Evolutionary conservation across 2,888 invertebrate genomes (phyloP), one percentile per base, ranked within the genome.

Genomic region (Magallana nippona): DNA sequence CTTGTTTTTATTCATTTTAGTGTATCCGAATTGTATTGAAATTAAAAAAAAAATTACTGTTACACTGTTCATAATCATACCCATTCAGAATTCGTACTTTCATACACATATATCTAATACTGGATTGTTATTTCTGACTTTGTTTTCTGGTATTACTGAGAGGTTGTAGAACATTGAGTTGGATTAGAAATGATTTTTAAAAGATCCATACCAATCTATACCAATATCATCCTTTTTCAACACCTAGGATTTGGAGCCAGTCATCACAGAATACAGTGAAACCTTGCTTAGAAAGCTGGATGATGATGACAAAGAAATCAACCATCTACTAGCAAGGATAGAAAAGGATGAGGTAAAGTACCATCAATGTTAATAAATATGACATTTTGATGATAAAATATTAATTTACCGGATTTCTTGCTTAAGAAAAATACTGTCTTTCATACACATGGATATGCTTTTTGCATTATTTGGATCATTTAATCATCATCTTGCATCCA

Each of bases 201-300:
- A 44, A 44, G 44, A 44, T 44, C 10, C 44, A 44, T 44, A 44
- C 44, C 44, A 44, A 44, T n/a, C 62, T n/a, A 19, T 60, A 60
- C 3, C 44, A 44, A 44, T 8, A 44, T 44, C 44, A 32, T 44
- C 0, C 8, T n/a, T 15, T 19, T 78, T 56, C 10, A 19, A 13
- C 55, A 15, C 86, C 22, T 86, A 93, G 93, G 91, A 92, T 71
- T 85, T 93, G 82, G 94, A 94, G 85, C 93, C 93, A 10, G 71
- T 85, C 19, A 92, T 94, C 56, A 86, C 86, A 55, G 90, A 90
- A 57, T 86, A 89, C 13, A 92, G 93, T 83, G 88, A 90, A 32
- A 86, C 79, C 1, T 85, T 93, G 62, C 82, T 92, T 60, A 81
- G 83, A 55, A 85, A 85, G 60, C 86, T 94, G 32, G 86, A 86